Percentiles rank a stretch among this genome's conserved stretches.
Conservation (phyloP, 2,797 vertebrate genomes). For the Cyprinodon diabolis region DNA sequence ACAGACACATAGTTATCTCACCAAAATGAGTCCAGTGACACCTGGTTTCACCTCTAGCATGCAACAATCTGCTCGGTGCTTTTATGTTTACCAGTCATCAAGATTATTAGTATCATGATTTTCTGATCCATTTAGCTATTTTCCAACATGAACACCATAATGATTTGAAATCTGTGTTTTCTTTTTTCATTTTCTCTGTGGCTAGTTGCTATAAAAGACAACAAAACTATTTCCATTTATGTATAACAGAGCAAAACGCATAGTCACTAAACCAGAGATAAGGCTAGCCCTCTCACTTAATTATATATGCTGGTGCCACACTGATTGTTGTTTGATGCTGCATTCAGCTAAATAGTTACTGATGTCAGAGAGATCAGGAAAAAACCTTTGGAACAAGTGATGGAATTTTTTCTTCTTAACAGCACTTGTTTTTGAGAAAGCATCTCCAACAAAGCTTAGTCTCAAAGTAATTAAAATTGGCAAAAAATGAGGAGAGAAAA, state of each 20-base stretch:
- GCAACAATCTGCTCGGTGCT: conserved; percentile 1
- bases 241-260: conserved; percentile 36
- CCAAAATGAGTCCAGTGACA: conserved; percentile 11
- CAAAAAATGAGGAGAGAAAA: conserved; percentile 65
- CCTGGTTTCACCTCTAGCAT: not conserved
- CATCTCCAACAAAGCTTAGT: conserved; percentile 40
- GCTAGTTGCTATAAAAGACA: conserved; percentile 17
- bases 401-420: conserved; percentile 48
- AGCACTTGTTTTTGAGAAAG: conserved; percentile 51
- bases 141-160: conserved; percentile 8
- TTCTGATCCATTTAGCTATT: conserved; percentile 18
- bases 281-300: conserved; percentile 31
- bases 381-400: conserved; percentile 44
- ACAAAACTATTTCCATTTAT: conserved; percentile 21
- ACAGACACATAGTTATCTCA: conserved; percentile 25
- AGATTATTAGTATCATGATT: not conserved
- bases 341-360: conserved; percentile 32
- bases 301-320: conserved; percentile 24
- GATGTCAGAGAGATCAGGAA: conserved; percentile 35
- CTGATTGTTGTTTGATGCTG: conserved; percentile 28
- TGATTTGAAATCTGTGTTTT: conserved; percentile 17
- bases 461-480: conserved; percentile 61
- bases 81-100: conserved; percentile 7
- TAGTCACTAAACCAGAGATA: conserved; percentile 14
- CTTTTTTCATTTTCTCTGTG: conserved; percentile 5